Percentiles rank a stretch among this genome's conserved stretches.
Conservation (phyloP, 1,140 invertebrate species). For the Camponotus vicinus region DNA sequence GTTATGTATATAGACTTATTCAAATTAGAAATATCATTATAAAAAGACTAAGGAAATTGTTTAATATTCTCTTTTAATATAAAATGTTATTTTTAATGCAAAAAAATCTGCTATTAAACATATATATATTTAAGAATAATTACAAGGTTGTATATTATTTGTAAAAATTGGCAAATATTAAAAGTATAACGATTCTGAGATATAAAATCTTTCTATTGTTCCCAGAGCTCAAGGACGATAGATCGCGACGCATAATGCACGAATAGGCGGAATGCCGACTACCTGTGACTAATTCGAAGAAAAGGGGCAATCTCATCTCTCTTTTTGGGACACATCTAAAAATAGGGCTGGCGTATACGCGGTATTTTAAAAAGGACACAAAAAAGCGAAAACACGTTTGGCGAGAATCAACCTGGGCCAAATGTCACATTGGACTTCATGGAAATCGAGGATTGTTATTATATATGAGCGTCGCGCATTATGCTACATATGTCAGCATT, state of each 20-base stretch:
- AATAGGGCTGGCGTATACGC: constrained; percentile 49
- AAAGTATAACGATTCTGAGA: constrained; percentile 3
- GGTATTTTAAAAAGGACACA: constrained; percentile 61
- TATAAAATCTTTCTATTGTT: constrained; percentile 20
- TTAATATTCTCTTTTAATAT: background rate
- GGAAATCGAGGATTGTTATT: constrained; percentile 52
- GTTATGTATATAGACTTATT: too few relatives aligned
- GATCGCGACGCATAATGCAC: background rate
- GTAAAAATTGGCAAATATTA: background rate
- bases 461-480: background rate
- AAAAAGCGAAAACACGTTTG: constrained; percentile 68
- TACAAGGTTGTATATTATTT: background rate
- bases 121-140: background rate
- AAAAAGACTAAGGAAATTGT: background rate
- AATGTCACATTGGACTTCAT: background rate
- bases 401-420: background rate
- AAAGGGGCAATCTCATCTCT: background rate
- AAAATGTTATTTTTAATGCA: background rate
- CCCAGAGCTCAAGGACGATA: background rate
- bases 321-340: constrained; percentile 66
- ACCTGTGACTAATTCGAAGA: constrained; percentile 16
- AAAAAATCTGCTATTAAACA: too few relatives aligned
- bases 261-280: constrained; percentile 11
- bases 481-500: background rate
- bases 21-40: background rate